A percentile compares a stretch with the other conserved stretches of the same genome.
phyloP scores from a whole-genome alignment of 1,140 invertebrate genomes.

The Neotoxoptera formosana region DNA sequence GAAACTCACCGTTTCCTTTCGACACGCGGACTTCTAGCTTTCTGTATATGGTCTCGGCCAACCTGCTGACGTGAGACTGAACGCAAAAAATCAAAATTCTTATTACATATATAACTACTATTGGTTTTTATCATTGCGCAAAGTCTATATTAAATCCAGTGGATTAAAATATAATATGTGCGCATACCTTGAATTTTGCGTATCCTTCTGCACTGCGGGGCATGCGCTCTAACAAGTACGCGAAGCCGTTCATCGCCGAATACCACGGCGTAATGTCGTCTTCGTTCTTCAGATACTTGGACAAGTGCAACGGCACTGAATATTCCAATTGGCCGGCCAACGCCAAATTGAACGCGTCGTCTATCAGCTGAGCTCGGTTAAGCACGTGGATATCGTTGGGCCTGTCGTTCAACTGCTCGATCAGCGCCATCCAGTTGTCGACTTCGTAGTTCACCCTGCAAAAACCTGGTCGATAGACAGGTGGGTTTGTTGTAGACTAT shows the following conservation, averaged over 20 bases:
- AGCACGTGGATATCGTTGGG: constrained; percentile 66
- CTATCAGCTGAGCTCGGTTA: constrained; percentile 80
- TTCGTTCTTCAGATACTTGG: constrained; percentile 68
- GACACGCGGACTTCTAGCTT: not conserved
- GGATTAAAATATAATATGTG: not conserved
- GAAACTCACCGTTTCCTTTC: not conserved
- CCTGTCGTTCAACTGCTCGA: constrained; percentile 66
- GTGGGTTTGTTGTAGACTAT: not conserved
- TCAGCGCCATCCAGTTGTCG: constrained; percentile 72
- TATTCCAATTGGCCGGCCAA: constrained; percentile 64
- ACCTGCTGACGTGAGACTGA: not conserved
- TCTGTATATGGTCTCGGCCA: not conserved
- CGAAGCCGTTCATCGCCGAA: constrained; percentile 67
- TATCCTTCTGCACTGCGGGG: constrained; percentile 67
- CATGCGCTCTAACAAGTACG: constrained; percentile 25
- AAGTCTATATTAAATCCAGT: not conserved
- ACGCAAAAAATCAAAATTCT: not conserved
- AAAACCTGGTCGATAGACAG: constrained; percentile 67
- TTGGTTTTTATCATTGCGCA: not conserved
- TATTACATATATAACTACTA: too few relatives aligned
- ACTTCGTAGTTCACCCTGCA: constrained; percentile 81
- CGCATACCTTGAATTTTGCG: constrained; percentile 57
- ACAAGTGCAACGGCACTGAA: constrained; percentile 41
- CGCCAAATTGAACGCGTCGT: constrained; percentile 82
- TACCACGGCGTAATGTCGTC: constrained; percentile 82